Evolutionary conservation across 2,113 vertebrate species (phyloP).

Genomic region (Theropithecus gelada): DNA sequence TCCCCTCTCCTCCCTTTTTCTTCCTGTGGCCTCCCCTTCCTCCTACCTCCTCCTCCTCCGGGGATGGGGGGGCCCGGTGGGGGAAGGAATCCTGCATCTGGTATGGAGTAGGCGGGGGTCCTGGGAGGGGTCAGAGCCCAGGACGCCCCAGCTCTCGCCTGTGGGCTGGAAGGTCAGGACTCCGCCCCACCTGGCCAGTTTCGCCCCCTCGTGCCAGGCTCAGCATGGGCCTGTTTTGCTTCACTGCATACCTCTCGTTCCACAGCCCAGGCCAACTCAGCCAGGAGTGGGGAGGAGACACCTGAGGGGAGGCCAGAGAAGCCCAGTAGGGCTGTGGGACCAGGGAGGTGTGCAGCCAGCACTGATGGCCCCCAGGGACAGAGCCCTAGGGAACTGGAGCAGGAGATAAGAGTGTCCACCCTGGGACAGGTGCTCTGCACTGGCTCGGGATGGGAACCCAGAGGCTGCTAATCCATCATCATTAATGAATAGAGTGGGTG

Average conservation of each 20-base stretch:
- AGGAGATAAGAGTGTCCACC: neutral
- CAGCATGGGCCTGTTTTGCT: slow-evolving; percentile 26
- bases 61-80: neutral
- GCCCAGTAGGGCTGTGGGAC: too few relatives aligned
- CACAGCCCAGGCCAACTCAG: neutral
- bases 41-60: neutral
- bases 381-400: neutral
- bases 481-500: slow-evolving; percentile 12
- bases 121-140: neutral
- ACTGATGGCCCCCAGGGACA: neutral
- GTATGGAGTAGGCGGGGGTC: neutral
- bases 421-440: neutral
- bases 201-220: slow-evolving; percentile 75
- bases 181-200: neutral
- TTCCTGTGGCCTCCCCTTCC: slow-evolving; percentile 36
- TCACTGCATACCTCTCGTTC: slow-evolving; percentile 70
- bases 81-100: neutral
- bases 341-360: too few relatives aligned
- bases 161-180: neutral
- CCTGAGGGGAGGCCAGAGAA: neutral
- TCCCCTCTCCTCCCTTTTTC: slow-evolving; percentile 69
- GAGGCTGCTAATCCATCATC: neutral
- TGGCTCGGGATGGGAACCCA: neutral
- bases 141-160: neutral
- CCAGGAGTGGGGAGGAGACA: neutral